phyloP scores from a whole-genome alignment of 2,113 vertebrate genomes.

The Pygoscelis antarcticus region DNA sequence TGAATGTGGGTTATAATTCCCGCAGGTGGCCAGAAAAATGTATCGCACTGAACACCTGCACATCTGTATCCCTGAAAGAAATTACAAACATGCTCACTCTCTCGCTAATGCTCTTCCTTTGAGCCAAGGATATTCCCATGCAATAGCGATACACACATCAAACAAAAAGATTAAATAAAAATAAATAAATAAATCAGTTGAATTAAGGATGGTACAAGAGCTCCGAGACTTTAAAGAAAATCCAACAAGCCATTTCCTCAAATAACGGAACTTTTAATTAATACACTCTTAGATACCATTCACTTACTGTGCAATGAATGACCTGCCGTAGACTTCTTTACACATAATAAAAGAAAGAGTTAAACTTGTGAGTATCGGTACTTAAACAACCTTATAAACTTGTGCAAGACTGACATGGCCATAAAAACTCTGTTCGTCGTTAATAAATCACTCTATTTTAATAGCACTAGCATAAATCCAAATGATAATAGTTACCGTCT shows the following conservation, averaged over 20 bases:
- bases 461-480: neutral
- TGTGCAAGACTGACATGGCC: neutral
- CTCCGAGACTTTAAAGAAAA: neutral
- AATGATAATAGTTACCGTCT: neutral
- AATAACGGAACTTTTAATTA: neutral
- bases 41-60: neutral
- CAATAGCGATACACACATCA: neutral
- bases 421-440: neutral
- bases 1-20: neutral
- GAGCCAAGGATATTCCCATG: neutral
- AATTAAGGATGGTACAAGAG: neutral
- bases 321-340: neutral
- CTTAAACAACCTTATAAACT: neutral
- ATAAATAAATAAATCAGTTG: neutral
- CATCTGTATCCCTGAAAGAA: neutral
- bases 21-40: neutral
- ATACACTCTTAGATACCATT: neutral
- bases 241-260: neutral
- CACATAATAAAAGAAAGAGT: neutral
- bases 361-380: neutral
- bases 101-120: neutral
- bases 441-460: conserved; percentile 25
- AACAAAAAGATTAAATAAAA: neutral
- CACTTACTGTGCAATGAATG: neutral
- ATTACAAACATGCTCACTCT: neutral